Evolutionary conservation across 1,140 invertebrate genomes (phyloP), one percentile per base, ranked within the genome.

Genomic region (Rhopalosiphum padi): DNA sequence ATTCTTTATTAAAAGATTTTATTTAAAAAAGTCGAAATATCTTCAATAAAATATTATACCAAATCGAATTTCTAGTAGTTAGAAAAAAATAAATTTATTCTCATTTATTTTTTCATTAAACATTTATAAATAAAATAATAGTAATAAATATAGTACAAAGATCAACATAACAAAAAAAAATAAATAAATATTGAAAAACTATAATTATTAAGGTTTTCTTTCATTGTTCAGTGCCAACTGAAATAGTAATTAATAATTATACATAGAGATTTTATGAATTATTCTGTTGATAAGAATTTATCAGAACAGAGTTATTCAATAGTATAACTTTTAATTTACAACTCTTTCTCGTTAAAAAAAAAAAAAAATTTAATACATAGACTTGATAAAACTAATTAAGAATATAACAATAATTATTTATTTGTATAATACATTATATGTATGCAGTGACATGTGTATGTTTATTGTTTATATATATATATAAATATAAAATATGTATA

Each of bases 381-480:
- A 53, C 9, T 53, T 89, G 48, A 51, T 53, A 89, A 35, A 53
- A 89, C 46, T 88, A 88, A 88, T 88, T 53, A 53, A 89, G 48
- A 89, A 89, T 53, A 53, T 89, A 88, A 88, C 30, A 51, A 48
- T 48, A 88, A 35, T 23, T 53, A 88, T 88, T 22, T 22, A 55
- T 89, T 89, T 51, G 7, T 89, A 89, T 89, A 89, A 89, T 37
- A 89, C 87, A 89, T 55, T 85, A 30, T 87, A 41, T 89, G 48
- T 89, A 41, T 55, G n/a, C 9, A 89, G 46, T 89, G 87, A 37
- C 7, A 53, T 4, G 35, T 89, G 35, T 53, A 88, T 35, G 18
- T 51, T 51, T 88, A 25, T 51, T 18, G 41, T 90, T 15, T 60
- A 30, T 90, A 30, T 68, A 90, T 90, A n/a, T 43, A 60, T 90